Conservation (phyloP, 2,888 invertebrate species). For the Syrphus vitripennis region DNA sequence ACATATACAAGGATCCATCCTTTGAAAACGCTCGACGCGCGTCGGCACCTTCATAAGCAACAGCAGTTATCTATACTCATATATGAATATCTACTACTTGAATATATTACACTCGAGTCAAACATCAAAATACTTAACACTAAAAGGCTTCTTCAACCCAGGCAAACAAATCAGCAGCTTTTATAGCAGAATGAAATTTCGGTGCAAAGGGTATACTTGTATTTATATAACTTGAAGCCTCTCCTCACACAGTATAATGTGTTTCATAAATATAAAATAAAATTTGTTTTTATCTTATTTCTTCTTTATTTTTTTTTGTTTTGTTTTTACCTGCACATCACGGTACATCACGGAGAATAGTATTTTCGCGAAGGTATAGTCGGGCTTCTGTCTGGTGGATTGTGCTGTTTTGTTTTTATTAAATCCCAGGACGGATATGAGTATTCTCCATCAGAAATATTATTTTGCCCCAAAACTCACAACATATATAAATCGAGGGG, state of each 20-base stretch:
- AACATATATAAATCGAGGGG: neutral
- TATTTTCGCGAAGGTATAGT: neutral
- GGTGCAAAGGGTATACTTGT: neutral
- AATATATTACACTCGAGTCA: neutral
- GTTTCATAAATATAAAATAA: conserved; percentile 19
- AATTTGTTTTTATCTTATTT: neutral
- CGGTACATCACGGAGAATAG: neutral
- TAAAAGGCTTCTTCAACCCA: neutral
- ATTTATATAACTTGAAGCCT: neutral
- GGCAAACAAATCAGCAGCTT: conserved; percentile 1
- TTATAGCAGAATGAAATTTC: neutral
- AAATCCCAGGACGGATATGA: neutral
- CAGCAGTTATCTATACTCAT: too few relatives aligned
- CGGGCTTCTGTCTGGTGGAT: neutral
- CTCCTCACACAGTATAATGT: conserved; percentile 1
- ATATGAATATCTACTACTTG: neutral
- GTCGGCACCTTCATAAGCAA: neutral
- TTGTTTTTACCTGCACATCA: neutral
- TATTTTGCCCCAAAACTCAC: neutral
- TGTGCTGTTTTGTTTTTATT: conserved; percentile 10
- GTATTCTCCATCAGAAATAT: conserved; percentile 1
- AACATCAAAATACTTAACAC: neutral
- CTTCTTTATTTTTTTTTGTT: neutral
- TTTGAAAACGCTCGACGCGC: neutral
- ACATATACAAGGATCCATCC: neutral